Evolutionary conservation across 2,113 vertebrate species (phyloP).

Genomic region (Phocoena phocoena): DNA sequence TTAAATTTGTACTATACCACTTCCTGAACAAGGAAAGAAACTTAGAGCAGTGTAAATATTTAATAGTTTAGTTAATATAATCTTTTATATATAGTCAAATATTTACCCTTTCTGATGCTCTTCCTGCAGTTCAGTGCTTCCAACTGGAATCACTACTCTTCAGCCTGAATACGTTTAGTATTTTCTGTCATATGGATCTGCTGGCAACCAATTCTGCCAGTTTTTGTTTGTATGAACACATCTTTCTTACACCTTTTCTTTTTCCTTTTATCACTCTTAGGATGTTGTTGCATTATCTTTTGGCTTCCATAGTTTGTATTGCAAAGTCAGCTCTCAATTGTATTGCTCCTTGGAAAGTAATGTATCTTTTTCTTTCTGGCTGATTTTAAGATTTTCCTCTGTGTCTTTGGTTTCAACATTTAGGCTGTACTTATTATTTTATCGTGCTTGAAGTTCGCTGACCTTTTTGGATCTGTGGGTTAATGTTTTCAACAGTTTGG

Average conservation of each 20-base stretch:
- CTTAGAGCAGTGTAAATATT: neutral
- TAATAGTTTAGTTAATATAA: neutral
- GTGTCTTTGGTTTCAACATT: neutral
- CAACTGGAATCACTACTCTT: neutral
- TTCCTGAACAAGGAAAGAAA: neutral
- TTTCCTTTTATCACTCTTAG: neutral
- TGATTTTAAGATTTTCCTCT: neutral
- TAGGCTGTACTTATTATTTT: neutral
- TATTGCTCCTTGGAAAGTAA: neutral
- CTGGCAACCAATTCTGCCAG: neutral
- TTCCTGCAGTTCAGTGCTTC: neutral
- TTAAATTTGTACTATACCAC: neutral
- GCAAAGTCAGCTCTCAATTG: neutral
- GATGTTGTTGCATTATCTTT: neutral
- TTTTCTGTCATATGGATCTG: neutral
- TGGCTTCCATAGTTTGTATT: neutral
- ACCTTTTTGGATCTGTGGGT: neutral
- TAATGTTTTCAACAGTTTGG: conserved; percentile 3
- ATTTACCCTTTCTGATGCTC: neutral
- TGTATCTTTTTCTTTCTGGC: neutral
- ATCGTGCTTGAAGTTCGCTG: neutral
- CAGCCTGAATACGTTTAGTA: neutral
- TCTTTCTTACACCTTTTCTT: neutral
- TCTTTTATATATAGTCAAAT: neutral
- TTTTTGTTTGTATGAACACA: neutral